These are phyloP conservation scores for Perdix hodgsoniae DNA, from an alignment of 2,797 vertebrate genomes.

Conservation along the genomic window DNA sequence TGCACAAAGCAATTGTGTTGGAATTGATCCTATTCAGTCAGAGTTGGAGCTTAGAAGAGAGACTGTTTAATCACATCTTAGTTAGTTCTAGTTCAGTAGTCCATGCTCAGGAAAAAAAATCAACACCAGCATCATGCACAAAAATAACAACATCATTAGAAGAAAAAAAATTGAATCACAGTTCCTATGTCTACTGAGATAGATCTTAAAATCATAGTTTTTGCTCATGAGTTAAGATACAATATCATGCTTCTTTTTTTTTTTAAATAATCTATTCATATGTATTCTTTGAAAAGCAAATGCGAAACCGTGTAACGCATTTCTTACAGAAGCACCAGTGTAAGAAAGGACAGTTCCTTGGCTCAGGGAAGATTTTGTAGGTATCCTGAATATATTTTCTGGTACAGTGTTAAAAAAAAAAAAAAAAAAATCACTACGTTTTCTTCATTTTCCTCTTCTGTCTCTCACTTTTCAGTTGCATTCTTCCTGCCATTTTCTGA, in stretches of 20 bases:
- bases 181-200: not conserved
- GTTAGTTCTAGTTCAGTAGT: constrained; percentile 32
- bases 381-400: not conserved
- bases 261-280: not conserved
- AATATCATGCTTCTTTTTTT: not conserved
- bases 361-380: accelerated
- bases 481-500: constrained; percentile 16
- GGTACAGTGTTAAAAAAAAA: not conserved
- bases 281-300: not conserved
- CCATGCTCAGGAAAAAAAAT: not conserved
- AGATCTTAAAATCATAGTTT: not conserved
- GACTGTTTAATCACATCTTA: not conserved
- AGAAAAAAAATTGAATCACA: not conserved
- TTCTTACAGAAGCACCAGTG: not conserved
- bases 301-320: not conserved
- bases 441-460: not conserved
- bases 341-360: not conserved
- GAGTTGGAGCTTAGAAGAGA: not conserved
- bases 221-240: not conserved
- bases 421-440: not conserved
- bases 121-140: not conserved
- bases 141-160: not conserved
- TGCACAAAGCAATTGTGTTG: not conserved
- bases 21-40: not conserved
- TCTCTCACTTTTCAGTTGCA: not conserved